These are phyloP conservation scores for Diloba caeruleocephala DNA, from an alignment of 2,888 invertebrate species.

Conservation along the genomic window DNA sequence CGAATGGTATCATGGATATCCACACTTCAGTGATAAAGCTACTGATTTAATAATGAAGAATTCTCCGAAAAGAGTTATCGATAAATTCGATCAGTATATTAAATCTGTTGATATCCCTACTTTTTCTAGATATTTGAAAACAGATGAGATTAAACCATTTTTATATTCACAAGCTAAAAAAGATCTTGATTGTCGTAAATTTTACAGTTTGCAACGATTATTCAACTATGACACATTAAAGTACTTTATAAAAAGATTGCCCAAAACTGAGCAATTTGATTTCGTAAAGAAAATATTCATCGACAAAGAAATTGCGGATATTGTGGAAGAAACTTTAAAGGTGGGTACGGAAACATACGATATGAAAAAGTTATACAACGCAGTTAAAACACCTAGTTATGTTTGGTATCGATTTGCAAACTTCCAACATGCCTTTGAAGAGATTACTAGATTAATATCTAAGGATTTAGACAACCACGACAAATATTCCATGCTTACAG, in stretches of 20 bases:
- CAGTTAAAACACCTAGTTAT: conserved; percentile 46
- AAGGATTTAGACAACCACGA: conserved; percentile 46
- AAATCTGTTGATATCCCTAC: conserved; percentile 63
- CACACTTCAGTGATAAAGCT: conserved; percentile 62
- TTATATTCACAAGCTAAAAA: conserved; percentile 58
- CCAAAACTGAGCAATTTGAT: conserved; percentile 65
- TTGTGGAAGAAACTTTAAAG: conserved; percentile 38
- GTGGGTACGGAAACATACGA: conserved; percentile 47
- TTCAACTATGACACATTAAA: conserved; percentile 58
- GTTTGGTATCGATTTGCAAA: conserved; percentile 72
- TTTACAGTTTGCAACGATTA: conserved; percentile 42
- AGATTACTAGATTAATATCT: conserved; percentile 50
- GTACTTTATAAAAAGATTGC: conserved; percentile 65
- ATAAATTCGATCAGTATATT: conserved; percentile 66
- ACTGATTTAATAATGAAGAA: conserved; percentile 72
- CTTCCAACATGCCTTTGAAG: conserved; percentile 69
- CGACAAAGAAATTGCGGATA: conserved; percentile 54
- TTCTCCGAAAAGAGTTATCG: conserved; percentile 62
- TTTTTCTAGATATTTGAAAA: conserved; percentile 69
- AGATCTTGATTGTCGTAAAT: conserved; percentile 15
- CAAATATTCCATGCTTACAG: conserved; percentile 59
- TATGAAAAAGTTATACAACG: conserved; percentile 51
- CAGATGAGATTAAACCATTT: conserved; percentile 66
- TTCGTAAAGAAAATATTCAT: conserved; percentile 71
- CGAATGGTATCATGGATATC: conserved; percentile 28